A percentile compares a stretch with the other conserved stretches of the same genome.
Evolutionary conservation across 1,140 invertebrate species (phyloP).

Genomic region (Drosophila fuyamai): DNA sequence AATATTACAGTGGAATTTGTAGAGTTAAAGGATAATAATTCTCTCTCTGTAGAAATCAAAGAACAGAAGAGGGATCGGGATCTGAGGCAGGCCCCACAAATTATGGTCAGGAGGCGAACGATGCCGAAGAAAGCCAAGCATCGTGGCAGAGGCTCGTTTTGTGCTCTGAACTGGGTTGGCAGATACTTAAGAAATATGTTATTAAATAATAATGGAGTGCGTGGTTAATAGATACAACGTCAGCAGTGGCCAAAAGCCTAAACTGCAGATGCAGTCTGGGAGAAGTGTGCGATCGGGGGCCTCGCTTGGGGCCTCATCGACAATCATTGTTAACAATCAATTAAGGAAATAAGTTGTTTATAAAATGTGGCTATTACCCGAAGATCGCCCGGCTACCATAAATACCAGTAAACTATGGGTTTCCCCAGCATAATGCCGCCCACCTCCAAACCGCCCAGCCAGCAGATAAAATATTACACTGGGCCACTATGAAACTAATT

Average conservation of each 20-base stretch:
- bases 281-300: conserved; percentile 68
- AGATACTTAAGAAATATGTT: conserved; percentile 84
- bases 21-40: no score
- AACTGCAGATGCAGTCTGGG: conserved; percentile 57
- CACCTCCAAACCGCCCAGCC: conserved; percentile 8
- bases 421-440: conserved; percentile 33
- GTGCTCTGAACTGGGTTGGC: conserved; percentile 81
- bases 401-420: conserved; percentile 66
- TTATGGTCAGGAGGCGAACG: conserved; percentile 74
- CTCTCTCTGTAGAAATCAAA: neutral
- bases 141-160: conserved; percentile 66
- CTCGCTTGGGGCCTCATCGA: conserved; percentile 41
- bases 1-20: no score
- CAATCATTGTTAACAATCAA: conserved; percentile 84
- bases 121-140: conserved; percentile 33
- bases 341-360: conserved; percentile 84
- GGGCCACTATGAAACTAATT: conserved; percentile 20
- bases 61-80: conserved; percentile 35
- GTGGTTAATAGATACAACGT: conserved; percentile 82
- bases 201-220: conserved; percentile 84
- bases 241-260: conserved; percentile 46
- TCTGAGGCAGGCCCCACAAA: conserved; percentile 62
- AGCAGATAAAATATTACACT: conserved; percentile 54
- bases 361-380: conserved; percentile 82
- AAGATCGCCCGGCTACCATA: conserved; percentile 62